Evolutionary conservation across 2,888 invertebrate species (phyloP), one percentile per base, ranked within the genome.

Genomic region (Cistogaster globosa): DNA sequence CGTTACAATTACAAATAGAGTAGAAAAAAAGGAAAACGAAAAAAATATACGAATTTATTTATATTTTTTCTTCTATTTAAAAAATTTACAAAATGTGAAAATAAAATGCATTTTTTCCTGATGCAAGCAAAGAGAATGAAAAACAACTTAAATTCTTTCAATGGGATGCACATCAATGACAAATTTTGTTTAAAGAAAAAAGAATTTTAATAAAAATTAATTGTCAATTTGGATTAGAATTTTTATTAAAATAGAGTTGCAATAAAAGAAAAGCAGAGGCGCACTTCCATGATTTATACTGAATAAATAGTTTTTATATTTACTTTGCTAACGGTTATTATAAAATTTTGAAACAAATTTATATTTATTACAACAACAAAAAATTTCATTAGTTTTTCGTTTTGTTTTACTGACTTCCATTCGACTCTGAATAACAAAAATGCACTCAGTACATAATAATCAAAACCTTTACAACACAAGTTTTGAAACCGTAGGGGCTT

Each of bases 101-200:
- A 26, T 20, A 11, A 38, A 62, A 57, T 53, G 18, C 36, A 55
- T 12, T 63, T 48, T 53, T 62, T 62, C 7, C 2, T 58, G 22
- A 26, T 72, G 9, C 26, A 42, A 65, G 32, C 38, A 53, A 55
- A 53, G 42, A 20, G 22, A 55, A 68, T 36, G 16, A 18, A 26
- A 75, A 42, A 20, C 20, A 71, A 65, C 7, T 57, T 20, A 51
- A 76, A 82, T 76, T 75, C 22, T 58, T 82, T 82, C 76, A 76
- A 71, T 76, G 65, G 69, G 76, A 82, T 71, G 26, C 36, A 72
- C 55, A 67, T 58, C 20, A 60, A 72, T 77, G 65, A 22, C 48
- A 71, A 53, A n/a, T 48, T 72, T 53, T 45, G 6, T 60, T 51
- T 6, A 53, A 53, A 55, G 42, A 22, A 74, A 26, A 18, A 22